These are phyloP conservation scores for Scartelaos histophorus DNA, from an alignment of 2,113 vertebrate genomes.

Conservation along the genomic window DNA sequence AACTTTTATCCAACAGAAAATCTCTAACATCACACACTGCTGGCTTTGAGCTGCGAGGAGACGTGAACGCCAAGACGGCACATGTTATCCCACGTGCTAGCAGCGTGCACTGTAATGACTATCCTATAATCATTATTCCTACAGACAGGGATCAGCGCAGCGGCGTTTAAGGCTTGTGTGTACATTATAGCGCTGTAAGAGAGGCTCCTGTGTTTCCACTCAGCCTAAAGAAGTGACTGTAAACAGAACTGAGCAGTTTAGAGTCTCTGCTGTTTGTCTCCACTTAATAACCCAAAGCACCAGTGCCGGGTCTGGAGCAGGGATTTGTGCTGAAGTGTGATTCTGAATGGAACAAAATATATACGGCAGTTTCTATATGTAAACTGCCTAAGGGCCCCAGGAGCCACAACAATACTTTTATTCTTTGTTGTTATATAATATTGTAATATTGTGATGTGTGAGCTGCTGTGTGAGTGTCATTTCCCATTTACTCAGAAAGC, in stretches of 20 bases:
- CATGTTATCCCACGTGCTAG: conserved; percentile 23
- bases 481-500: no score
- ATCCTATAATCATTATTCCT: conserved; percentile 44
- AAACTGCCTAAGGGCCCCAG: neutral
- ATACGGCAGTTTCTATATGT: neutral
- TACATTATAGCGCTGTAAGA: conserved; percentile 16
- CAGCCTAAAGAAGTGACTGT: conserved; percentile 29
- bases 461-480: no score
- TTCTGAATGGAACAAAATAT: conserved; percentile 55
- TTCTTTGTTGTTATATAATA: no score
- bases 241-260: conserved; percentile 40
- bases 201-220: conserved; percentile 46
- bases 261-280: conserved; percentile 60
- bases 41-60: conserved; percentile 13
- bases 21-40: conserved; percentile 36
- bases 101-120: conserved; percentile 13
- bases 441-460: no score
- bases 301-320: neutral
- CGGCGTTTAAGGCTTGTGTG: conserved; percentile 14
- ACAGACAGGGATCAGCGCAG: conserved; percentile 31
- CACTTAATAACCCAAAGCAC: conserved; percentile 38
- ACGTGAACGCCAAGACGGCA: conserved; percentile 27
- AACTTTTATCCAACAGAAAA: conserved; percentile 55
- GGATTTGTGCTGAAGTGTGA: conserved; percentile 52
- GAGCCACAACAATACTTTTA: no score